Base-by-base conservation (phyloP, 2,797 vertebrate species). In the Bradypus variegatus region DNA sequence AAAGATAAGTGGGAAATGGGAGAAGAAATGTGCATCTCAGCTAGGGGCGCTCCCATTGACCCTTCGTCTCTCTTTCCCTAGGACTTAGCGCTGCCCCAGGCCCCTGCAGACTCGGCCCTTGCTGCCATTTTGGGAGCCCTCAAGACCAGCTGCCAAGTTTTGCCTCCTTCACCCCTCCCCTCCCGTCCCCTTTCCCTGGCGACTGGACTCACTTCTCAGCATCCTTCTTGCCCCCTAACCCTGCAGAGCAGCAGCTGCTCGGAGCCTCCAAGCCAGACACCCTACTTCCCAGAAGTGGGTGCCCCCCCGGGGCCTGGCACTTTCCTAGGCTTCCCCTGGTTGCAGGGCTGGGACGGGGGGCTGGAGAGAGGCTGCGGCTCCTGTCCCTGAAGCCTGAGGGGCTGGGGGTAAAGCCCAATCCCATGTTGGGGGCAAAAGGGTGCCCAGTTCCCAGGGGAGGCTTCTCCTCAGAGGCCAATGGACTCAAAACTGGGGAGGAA, bases 121-220 rank as follows among this genome's bases (percentile, higher is more conserved):
- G 95, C 79, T 96, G 94, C 92, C 62, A 38, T 3, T 4, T 91
- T 25, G 81, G 92, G 48, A 75, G 27, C 50, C 65, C 78, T 55
- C 85, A 19, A 1, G 78, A 82, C 2, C 29, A 93, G 33, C 45
- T 50, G 6, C 45, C 80, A 15, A 8, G 18, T 12, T 48, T 79
- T 25, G 79, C 85, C 2, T 9, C 93, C 69, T 72, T 90, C n/a
- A 8, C 86, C 2, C 62, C 90, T 2, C 38, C 93, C 0, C 27
- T 91, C 13, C 82, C 73, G 0, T 50, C 73, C 5, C 5, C 36
- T 6, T 50, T 86, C 14, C 48, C 91, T 7, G 53, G 88, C 0
- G 21, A 90, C 41, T 93, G 95, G 96, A n/a, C 89, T 25, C 5
- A 4, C 55, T 90, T 89, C 67, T n/a, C 94, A 0, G 9, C 78